Conservation (phyloP, 2,797 vertebrate genomes). For the Diplodus puntazzo region DNA sequence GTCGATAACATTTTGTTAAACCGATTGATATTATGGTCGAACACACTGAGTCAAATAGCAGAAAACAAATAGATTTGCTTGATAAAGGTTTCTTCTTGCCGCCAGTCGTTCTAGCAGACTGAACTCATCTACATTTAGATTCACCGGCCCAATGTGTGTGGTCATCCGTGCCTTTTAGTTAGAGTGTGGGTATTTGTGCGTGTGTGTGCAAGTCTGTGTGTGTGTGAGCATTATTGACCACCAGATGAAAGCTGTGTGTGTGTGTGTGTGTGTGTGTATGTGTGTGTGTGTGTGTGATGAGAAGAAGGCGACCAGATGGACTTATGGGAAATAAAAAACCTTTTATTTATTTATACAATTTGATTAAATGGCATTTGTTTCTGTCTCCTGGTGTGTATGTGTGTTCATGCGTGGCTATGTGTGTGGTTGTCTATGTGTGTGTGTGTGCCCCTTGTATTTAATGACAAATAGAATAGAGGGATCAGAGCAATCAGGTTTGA, state of each 20-base stretch:
- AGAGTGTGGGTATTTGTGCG: constrained; percentile 32
- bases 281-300: constrained; percentile 69
- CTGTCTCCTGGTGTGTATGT: constrained; percentile 64
- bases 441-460: constrained; percentile 65
- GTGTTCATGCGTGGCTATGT: constrained; percentile 33
- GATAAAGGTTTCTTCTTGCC: constrained; percentile 79
- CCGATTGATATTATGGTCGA: constrained; percentile 54
- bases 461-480: constrained; percentile 81
- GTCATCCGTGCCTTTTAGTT: constrained; percentile 76
- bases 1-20: constrained; percentile 69
- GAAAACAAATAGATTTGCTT: constrained; percentile 73
- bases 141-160: constrained; percentile 73
- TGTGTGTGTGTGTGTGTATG: constrained; percentile 37
- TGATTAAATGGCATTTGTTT: constrained; percentile 84
- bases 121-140: constrained; percentile 83
- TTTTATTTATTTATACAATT: constrained; percentile 84
- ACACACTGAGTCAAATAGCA: constrained; percentile 36
- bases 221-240: constrained; percentile 75
- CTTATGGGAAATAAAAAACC: constrained; percentile 80
- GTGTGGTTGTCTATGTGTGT: constrained; percentile 27
- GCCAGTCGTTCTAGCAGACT: constrained; percentile 66
- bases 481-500: constrained; percentile 81
- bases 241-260: constrained; percentile 65
- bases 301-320: constrained; percentile 77
- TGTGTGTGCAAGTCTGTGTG: constrained; percentile 28